These are phyloP conservation scores for Dysmachus trigonus DNA, from an alignment of 2,888 invertebrate species.

Conservation along the genomic window DNA sequence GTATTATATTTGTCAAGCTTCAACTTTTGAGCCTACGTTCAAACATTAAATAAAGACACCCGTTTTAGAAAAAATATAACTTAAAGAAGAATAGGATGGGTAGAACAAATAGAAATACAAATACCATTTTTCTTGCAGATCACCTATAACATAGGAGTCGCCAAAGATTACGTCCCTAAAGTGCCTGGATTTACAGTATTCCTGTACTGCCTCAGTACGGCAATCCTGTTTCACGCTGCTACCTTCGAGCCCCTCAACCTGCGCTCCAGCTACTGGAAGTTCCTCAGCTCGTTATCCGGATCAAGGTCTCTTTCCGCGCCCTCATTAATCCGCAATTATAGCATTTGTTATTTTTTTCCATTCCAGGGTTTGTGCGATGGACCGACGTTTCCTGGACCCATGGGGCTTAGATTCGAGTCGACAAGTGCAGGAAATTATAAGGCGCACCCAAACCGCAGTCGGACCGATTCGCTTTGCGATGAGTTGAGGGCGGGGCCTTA, in stretches of 20 bases:
- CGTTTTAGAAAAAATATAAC: too few relatives aligned
- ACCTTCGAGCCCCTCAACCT: slow-evolving; percentile 81
- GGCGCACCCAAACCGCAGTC: slow-evolving; percentile 51
- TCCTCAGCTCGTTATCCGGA: slow-evolving; percentile 78
- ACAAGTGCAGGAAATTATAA: slow-evolving; percentile 64
- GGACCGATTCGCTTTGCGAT: slow-evolving; percentile 7
- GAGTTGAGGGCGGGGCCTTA: not conserved
- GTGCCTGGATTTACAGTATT: slow-evolving; percentile 76
- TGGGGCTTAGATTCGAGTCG: slow-evolving; percentile 70
- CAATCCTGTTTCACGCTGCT: slow-evolving; percentile 79
- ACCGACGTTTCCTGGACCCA: slow-evolving; percentile 68
- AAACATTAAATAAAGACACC: too few relatives aligned
- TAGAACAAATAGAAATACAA: too few relatives aligned
- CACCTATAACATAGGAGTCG: slow-evolving; percentile 76
- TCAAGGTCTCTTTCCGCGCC: slow-evolving; percentile 65
- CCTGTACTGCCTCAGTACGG: slow-evolving; percentile 80
- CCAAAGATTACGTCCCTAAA: slow-evolving; percentile 72
- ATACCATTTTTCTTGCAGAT: slow-evolving; percentile 67
- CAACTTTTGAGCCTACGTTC: too few relatives aligned
- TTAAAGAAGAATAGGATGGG: too few relatives aligned
- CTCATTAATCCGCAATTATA: slow-evolving; percentile 48
- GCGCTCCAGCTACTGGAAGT: slow-evolving; percentile 84
- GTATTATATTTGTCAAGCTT: too few relatives aligned
- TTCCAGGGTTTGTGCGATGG: slow-evolving; percentile 69
- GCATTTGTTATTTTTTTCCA: not conserved